Evolutionary conservation across 2,888 invertebrate genomes (phyloP).

Genomic region (Agrochola lychnidis): DNA sequence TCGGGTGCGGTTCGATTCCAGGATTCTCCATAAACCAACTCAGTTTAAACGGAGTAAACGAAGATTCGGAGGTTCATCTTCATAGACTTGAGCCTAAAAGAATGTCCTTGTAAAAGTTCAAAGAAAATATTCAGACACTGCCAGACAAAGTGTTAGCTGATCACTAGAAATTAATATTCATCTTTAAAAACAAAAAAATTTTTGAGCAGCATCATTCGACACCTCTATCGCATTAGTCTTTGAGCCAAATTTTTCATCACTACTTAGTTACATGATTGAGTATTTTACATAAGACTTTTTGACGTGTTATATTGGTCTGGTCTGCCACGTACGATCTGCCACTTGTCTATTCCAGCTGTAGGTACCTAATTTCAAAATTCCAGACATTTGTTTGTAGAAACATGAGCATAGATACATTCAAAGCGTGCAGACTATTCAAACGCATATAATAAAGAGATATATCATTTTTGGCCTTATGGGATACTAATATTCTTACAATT

Average conservation of each 20-base stretch:
- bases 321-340: no score
- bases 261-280: constrained; percentile 15
- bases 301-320: background rate
- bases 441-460: background rate
- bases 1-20: background rate
- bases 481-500: background rate
- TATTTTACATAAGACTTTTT: constrained; percentile 23
- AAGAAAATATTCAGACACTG: background rate
- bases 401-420: background rate
- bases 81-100: background rate
- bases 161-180: constrained; percentile 13
- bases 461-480: background rate
- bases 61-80: background rate
- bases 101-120: background rate
- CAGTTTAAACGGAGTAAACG: background rate
- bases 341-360: background rate
- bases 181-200: constrained; percentile 27
- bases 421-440: background rate
- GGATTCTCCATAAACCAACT: background rate
- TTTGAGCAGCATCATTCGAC: constrained; percentile 38
- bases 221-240: constrained; percentile 19
- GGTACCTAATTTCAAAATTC: background rate
- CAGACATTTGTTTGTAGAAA: background rate
- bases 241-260: constrained; percentile 31
- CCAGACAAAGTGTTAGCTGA: constrained; percentile 13